Base-by-base conservation (phyloP, 2,113 vertebrate species). In the Lasiurus cinereus region DNA sequence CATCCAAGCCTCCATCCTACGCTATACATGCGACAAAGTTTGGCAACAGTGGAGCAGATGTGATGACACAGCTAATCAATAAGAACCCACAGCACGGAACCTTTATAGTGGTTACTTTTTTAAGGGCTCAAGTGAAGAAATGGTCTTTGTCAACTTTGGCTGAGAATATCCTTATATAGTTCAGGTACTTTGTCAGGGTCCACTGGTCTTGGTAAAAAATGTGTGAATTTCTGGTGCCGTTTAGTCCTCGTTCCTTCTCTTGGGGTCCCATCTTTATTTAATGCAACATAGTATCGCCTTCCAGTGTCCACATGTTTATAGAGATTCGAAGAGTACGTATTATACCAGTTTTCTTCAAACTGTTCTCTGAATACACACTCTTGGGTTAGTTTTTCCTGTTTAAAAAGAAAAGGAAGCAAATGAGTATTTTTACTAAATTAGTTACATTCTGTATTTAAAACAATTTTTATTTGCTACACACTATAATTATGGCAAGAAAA, bases 311-410 rank as follows among this genome's bases (percentile, higher is more conserved):
- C 99, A 2, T 99, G 99, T 92, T 99, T 99, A 96, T 99, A 99
- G n/a, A 99, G 98, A 98, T 99, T 99, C 74, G 99, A 99, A 46
- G 99, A 99, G 98, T 99, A 99, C 3, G 99, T 99, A 97, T 99
- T 99, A 98, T 99, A 99, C 99, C 99, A 99, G 98, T 99, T 99
- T 98, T 99, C 99, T 98, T 99, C 99, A 98, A 99, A 99, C 97
- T 99, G 99, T 98, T 99, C 99, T 98, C 98, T 98, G 98, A 99
- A 99, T 85, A 99, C 99, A 96, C 99, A 99, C 97, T 99, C 99
- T 83, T 99, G 99, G 43, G 99, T 99, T 97, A 99, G 98, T 96
- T 99, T 99, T 93, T 99, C 99, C 99, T 99, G 98, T 50, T 83
- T 56, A 97, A 97, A 97, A 54, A 67, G 14, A 97, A 90, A 54